Conservation (phyloP, 2,113 vertebrate species). For the Apistogramma diplotaenia region DNA sequence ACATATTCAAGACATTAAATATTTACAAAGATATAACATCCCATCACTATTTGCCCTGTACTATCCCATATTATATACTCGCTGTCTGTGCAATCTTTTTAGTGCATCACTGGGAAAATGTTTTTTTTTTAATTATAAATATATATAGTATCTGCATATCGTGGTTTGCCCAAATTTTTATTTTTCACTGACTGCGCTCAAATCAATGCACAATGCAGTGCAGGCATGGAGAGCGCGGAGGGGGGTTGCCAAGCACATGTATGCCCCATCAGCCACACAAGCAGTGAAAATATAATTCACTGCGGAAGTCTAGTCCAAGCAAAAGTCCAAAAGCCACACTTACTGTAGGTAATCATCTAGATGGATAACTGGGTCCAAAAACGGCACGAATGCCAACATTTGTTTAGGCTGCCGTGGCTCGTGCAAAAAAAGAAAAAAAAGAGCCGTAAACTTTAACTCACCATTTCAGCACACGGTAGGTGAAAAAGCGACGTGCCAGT, state of each 20-base stretch:
- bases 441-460: constrained; percentile 64
- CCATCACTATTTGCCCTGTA: neutral
- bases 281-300: constrained; percentile 1
- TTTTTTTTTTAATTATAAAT: neutral
- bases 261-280: constrained; percentile 39
- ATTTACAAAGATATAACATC: neutral
- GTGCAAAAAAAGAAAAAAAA: no score
- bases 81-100: neutral
- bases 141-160: neutral
- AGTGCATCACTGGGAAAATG: neutral
- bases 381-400: neutral
- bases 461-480: constrained; percentile 69
- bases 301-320: neutral
- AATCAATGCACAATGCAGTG: constrained; percentile 18
- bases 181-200: neutral
- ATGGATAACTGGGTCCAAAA: neutral
- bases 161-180: neutral
- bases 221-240: neutral
- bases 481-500: neutral
- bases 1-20: neutral
- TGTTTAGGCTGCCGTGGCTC: constrained; percentile 1
- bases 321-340: neutral
- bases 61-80: neutral
- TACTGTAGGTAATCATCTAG: neutral
- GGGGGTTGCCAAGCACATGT: constrained; percentile 59